Conservation (phyloP, 2,113 vertebrate species). For the Hippocampus guttulatus region DNA sequence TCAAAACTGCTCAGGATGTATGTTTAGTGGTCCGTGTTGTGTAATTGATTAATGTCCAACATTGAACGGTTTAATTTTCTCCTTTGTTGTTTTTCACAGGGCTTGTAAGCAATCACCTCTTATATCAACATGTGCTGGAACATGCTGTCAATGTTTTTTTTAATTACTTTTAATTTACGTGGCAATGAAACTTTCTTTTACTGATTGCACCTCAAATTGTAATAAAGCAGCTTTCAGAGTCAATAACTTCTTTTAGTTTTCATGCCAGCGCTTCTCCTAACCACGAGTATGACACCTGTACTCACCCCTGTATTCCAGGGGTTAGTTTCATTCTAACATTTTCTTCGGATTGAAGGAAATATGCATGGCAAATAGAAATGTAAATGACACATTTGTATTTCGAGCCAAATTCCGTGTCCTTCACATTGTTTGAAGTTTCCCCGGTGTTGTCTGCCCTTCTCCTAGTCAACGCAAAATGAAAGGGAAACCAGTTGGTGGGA, state of each 20-base stretch:
- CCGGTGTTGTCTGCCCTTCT: no score
- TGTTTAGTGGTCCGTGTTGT: slow-evolving; percentile 8
- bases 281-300: slow-evolving; percentile 3
- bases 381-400: background rate
- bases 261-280: slow-evolving; percentile 1
- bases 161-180: slow-evolving; percentile 21
- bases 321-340: background rate
- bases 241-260: background rate
- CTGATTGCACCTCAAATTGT: slow-evolving; percentile 41
- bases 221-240: slow-evolving; percentile 49
- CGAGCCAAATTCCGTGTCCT: background rate
- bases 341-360: background rate
- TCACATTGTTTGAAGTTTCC: background rate
- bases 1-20: slow-evolving; percentile 5
- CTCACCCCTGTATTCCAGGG: background rate
- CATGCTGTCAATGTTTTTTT: slow-evolving; percentile 30
- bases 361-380: background rate
- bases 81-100: slow-evolving; percentile 28
- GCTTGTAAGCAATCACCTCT: slow-evolving; percentile 58
- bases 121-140: slow-evolving; percentile 45
- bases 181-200: slow-evolving; percentile 46
- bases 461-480: background rate
- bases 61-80: slow-evolving; percentile 8
- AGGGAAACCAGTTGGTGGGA: slow-evolving; percentile 4
- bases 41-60: slow-evolving; percentile 7